Evolutionary conservation across 1,140 invertebrate species (phyloP), one percentile per base, ranked within the genome.

Genomic region (Diabrotica virgifera): DNA sequence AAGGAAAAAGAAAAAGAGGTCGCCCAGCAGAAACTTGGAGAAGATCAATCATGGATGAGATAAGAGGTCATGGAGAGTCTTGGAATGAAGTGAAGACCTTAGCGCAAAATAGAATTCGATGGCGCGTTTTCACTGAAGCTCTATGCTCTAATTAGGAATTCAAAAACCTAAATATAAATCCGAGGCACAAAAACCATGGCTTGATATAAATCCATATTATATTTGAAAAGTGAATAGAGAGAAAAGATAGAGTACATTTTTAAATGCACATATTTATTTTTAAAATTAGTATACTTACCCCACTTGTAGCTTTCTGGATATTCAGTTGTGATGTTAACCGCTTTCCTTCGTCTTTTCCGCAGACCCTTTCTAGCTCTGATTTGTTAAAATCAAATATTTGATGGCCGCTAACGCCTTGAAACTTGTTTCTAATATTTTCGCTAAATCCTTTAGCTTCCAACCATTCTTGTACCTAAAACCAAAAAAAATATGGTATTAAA

Each of bases 391-490:
- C 80, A 74, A 95, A 92, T 53, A 94, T 74, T 71, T 91, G 86
- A 61, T 85, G 80, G 0, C 91, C 92, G 46, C 83, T 83, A 66
- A 91, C 81, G 8, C 85, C 85, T 66, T 86, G 81, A 13, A 91
- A 81, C 62, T 87, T 85, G 57, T 85, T 84, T 55, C 85, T 80
- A 11, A 90, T 84, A 69, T 79, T 79, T 14, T 85, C 79, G 51
- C 85, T 85, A 79, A 94, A 95, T 40, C 86, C 87, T 77, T 94
- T 95, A 5, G 82, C 84, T 58, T 84, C 80, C 7, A 94, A 78
- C 92, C 92, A 95, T 36, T 84, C 80, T 66, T 87, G 85, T 5
- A 55, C 5, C 40, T 46, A 46, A 24, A 24, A 24, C 24, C 5
- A 46, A n/a, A 6, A 46, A 46, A 46, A 24, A 24, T 24, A n/a